Evolutionary conservation across 2,888 invertebrate species (phyloP).

Genomic region (Acleris laterana): DNA sequence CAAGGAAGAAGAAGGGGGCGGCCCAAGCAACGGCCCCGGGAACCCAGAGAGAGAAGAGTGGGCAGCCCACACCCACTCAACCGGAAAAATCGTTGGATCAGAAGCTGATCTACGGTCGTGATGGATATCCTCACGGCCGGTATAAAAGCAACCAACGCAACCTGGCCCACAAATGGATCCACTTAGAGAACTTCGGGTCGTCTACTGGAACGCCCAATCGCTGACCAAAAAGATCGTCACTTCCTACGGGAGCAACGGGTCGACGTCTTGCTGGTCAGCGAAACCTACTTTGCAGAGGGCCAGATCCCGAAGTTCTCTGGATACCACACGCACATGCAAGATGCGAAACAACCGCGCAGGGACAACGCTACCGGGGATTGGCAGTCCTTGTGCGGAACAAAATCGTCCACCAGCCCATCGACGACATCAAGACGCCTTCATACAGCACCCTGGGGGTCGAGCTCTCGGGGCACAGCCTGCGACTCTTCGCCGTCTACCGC

Average conservation of each 20-base stretch:
- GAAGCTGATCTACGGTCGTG: background rate
- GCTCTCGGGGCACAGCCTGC: background rate
- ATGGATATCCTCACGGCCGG: fast-evolving
- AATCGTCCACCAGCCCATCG: too few relatives aligned
- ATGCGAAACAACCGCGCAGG: background rate
- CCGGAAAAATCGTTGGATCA: too few relatives aligned
- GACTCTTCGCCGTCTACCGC: background rate
- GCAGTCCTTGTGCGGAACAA: too few relatives aligned
- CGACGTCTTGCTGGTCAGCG: background rate
- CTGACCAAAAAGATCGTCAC: background rate
- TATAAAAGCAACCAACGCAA: background rate
- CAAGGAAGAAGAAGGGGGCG: background rate
- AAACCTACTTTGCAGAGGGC: background rate
- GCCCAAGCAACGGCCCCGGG: background rate
- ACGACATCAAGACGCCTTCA: too few relatives aligned
- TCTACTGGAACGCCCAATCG: conserved; percentile 1
- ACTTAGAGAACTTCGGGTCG: background rate
- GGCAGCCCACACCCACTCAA: background rate
- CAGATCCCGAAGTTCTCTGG: background rate
- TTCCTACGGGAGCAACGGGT: too few relatives aligned
- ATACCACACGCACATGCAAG: background rate
- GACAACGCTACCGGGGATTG: too few relatives aligned
- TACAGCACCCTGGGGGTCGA: conserved; percentile 3
- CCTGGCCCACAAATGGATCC: too few relatives aligned
- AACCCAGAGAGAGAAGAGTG: background rate